Evolutionary conservation across 30 jellyfish, hydroid and myxozoan genomes (phyloP).

Genomic region (Phacellophora camtschatica): DNA sequence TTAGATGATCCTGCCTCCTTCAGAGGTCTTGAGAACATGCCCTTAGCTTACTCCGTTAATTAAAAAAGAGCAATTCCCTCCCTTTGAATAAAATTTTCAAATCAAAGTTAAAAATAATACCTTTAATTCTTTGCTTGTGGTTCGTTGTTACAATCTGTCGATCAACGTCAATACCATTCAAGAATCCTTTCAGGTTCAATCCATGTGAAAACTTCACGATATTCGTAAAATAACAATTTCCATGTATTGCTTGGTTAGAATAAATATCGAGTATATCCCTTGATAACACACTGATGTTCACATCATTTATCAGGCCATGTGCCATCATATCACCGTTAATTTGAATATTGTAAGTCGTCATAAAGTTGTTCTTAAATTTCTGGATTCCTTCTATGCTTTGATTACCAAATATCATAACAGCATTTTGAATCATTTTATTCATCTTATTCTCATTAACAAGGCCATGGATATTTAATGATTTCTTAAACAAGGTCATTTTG

Average conservation of each 20-base stretch:
- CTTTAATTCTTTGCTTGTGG: not conserved
- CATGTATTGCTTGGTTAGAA: conserved; percentile 44
- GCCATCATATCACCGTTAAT: conserved; percentile 1
- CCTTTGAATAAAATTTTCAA: too few relatives aligned
- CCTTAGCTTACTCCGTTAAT: not conserved
- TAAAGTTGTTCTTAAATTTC: not conserved
- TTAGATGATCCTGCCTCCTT: too few relatives aligned
- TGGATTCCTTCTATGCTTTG: conserved; percentile 26
- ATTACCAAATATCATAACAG: conserved; percentile 33
- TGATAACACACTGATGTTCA: conserved; percentile 10
- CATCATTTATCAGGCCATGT: conserved; percentile 23
- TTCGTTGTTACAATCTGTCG: not conserved
- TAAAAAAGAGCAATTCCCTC: not conserved
- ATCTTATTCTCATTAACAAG: conserved; percentile 27
- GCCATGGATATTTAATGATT: conserved; percentile 13
- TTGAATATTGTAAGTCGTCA: not conserved
- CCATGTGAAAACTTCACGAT: not conserved
- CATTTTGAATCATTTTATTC: not conserved
- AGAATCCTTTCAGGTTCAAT: not conserved
- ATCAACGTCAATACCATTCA: not conserved
- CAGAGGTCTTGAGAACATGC: not conserved
- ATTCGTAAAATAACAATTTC: not conserved
- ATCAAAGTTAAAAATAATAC: not conserved
- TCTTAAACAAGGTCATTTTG: not conserved
- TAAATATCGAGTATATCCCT: conserved; percentile 17